Evolutionary conservation across 1,140 invertebrate species (phyloP).

Genomic region (Trichonephila clavipes): DNA sequence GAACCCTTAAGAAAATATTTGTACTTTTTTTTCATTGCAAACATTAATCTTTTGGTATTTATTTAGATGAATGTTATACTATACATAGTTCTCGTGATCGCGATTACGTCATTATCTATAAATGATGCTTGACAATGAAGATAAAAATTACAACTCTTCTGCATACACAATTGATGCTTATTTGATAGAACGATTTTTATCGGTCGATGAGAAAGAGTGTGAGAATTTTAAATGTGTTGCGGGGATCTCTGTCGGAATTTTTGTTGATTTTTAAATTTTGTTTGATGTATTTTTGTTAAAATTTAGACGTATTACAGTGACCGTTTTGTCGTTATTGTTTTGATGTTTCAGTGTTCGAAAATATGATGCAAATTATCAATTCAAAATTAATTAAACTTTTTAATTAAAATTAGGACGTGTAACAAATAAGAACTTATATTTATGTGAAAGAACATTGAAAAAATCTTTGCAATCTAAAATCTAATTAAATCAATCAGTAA

Average conservation of each 20-base stretch:
- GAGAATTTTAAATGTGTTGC: background rate
- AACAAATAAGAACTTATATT: too few relatives aligned
- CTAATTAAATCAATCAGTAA: too few relatives aligned
- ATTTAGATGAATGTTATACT: background rate
- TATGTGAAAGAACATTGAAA: too few relatives aligned
- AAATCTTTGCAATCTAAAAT: too few relatives aligned
- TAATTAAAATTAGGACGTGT: too few relatives aligned
- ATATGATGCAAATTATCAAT: too few relatives aligned
- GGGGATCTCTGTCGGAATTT: background rate
- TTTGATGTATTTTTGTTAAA: background rate
- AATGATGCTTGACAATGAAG: background rate
- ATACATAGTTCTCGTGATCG: background rate
- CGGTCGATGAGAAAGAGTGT: background rate
- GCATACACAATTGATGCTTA: background rate
- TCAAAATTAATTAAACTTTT: too few relatives aligned
- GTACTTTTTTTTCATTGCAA: background rate
- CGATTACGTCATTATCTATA: background rate
- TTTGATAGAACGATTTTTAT: background rate
- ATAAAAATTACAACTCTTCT: background rate
- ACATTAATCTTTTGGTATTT: background rate
- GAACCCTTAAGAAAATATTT: background rate
- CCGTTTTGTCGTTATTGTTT: too few relatives aligned
- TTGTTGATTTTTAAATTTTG: background rate
- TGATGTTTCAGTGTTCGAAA: too few relatives aligned
- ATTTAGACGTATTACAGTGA: background rate